phyloP scores from a whole-genome alignment of 2,797 vertebrate genomes.

The Bradypodion pumilum region DNA sequence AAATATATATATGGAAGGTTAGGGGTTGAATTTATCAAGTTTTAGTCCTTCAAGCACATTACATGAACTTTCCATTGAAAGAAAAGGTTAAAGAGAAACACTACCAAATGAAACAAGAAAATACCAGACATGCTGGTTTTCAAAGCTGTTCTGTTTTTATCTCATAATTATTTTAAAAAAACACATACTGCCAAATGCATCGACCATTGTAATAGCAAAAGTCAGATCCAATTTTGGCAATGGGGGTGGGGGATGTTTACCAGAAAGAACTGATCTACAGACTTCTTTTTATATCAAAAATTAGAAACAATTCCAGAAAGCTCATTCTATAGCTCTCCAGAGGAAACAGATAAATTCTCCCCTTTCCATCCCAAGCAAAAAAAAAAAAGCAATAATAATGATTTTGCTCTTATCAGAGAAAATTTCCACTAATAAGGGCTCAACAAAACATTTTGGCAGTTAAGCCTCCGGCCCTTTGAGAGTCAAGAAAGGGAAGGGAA shows the following conservation, averaged over 20 bases:
- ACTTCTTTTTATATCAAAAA: slow-evolving; percentile 62
- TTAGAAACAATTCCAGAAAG: slow-evolving; percentile 64
- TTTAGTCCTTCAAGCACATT: slow-evolving; percentile 45
- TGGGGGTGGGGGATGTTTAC: slow-evolving; percentile 65
- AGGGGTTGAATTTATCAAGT: slow-evolving; percentile 28
- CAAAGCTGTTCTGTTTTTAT: slow-evolving; percentile 61
- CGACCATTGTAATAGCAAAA: slow-evolving; percentile 59
- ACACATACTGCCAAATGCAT: slow-evolving; percentile 50
- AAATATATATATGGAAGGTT: slow-evolving; percentile 29
- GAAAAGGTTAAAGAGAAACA: slow-evolving; percentile 46
- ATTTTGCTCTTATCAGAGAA: slow-evolving; percentile 57
- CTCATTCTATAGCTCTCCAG: slow-evolving; percentile 56
- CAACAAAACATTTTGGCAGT: slow-evolving; percentile 59
- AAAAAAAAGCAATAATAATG: slow-evolving; percentile 38
- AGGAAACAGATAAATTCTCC: slow-evolving; percentile 70
- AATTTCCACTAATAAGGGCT: slow-evolving; percentile 55
- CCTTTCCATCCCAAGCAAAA: too few species aligned
- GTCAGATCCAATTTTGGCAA: slow-evolving; percentile 60
- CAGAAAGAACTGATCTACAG: slow-evolving; percentile 64
- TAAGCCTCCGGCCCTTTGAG: not conserved
- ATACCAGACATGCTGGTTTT: slow-evolving; percentile 64
- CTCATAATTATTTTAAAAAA: slow-evolving; percentile 61
- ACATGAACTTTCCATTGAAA: slow-evolving; percentile 54
- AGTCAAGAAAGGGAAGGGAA: not conserved
- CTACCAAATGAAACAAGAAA: slow-evolving; percentile 58